These are phyloP conservation scores for Catagonus wagneri DNA, from an alignment of 2,113 vertebrate genomes.

Conservation along the genomic window DNA sequence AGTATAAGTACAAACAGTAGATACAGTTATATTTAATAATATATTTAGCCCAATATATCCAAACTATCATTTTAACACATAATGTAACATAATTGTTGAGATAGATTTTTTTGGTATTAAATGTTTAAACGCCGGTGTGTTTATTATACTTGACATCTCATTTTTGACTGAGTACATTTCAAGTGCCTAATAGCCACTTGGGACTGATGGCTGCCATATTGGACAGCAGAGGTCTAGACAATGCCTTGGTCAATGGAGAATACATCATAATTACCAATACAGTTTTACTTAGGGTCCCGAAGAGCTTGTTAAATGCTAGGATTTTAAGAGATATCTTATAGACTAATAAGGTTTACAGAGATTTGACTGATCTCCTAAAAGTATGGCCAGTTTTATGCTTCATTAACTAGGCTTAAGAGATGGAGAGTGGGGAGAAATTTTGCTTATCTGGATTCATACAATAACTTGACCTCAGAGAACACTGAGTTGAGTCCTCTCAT, in stretches of 20 bases:
- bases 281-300: neutral
- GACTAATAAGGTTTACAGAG: neutral
- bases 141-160: neutral
- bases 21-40: constrained; percentile 44
- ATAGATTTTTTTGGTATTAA: neutral
- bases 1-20: neutral
- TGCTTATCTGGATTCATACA: constrained; percentile 11
- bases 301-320: constrained; percentile 29
- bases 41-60: neutral
- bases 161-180: neutral
- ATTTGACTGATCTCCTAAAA: neutral
- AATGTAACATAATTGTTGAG: neutral
- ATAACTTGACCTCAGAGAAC: constrained; percentile 4
- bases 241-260: neutral
- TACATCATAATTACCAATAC: neutral
- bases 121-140: neutral
- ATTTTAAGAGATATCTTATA: constrained; percentile 11
- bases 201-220: neutral
- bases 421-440: constrained; percentile 7
- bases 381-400: neutral
- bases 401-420: neutral
- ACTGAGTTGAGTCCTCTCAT: neutral
- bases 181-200: neutral
- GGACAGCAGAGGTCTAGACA: neutral
- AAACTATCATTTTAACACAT: constrained; percentile 7